Evolutionary conservation across 35 echinoderm and acorn worm genomes (phyloP), one percentile per base, ranked within the genome.

Genomic region (Heliocidaris erythrogramma): DNA sequence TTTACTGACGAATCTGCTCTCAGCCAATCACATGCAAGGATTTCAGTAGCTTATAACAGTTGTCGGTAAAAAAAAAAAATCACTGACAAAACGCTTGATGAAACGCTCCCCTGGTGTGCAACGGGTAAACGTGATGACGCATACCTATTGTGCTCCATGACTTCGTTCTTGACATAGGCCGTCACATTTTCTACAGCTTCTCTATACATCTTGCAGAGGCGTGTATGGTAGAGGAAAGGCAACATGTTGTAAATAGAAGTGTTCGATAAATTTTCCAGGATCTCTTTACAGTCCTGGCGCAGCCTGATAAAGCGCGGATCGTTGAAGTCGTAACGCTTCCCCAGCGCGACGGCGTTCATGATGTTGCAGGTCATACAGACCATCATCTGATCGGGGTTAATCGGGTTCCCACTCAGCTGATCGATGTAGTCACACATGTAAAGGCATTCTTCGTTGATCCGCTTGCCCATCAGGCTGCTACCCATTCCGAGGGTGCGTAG

Each of bases 401-500:
- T 91, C 21, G 95, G 95, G 24, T 94, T 93, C 27, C 92, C 95
- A 24, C 59, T 65, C 21, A 88, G 90, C 3, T 59, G 29, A 13
- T 94, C 95, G 7, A 96, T 29, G 90, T 93, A 90, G 12, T 94
- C 48, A 49, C 91, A 94, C 35, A 96, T 47, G 48, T 93, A 31
- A 10, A 49, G 61, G 13, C 91, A 90, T 47, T 96, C 95, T 18
- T 96, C 95, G 5, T 60, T 11, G 59, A 96, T 96, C 47, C 92
- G 48, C 14, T 93, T 18, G 14, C 65, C 96, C 88, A 96, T 85
- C 12, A 59, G 47, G 11, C 65, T 78, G 88, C 95, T 95, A 18
- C 96, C 96, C 32, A 96, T 56, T 3, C 96, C 96, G 11, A 96
- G 90, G 30, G 61, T 92, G 2, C 96, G 88, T 2, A 96, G 86